Conservation (phyloP, 2,113 vertebrate genomes). For the Porphyrio hochstetteri region DNA sequence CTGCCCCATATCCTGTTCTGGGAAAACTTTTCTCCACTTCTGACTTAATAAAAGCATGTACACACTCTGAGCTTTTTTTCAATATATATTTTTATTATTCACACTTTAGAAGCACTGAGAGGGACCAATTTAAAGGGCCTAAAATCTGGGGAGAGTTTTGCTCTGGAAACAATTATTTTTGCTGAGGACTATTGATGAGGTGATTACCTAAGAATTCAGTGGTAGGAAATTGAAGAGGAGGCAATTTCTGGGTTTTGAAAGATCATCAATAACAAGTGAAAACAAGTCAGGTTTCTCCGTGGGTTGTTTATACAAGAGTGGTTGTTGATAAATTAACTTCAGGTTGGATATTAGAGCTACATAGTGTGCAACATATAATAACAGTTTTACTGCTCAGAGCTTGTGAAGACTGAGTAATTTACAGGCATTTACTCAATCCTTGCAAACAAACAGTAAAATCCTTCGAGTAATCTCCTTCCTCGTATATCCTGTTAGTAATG, state of each 20-base stretch:
- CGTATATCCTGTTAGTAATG: background rate
- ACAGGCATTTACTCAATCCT: background rate
- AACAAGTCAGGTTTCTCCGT: background rate
- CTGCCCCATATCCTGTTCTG: slow-evolving; percentile 3
- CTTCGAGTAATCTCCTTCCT: background rate
- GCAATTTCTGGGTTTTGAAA: slow-evolving; percentile 11
- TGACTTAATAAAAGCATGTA: background rate
- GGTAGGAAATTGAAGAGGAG: slow-evolving; percentile 12
- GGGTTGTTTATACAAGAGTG: background rate
- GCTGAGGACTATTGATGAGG: background rate
- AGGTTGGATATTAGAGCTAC: background rate
- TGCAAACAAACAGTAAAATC: background rate
- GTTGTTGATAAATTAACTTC: slow-evolving; percentile 29
- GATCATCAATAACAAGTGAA: slow-evolving; percentile 16
- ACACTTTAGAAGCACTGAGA: background rate
- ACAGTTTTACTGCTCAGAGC: background rate
- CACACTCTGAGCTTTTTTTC: background rate
- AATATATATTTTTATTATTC: background rate
- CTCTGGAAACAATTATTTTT: slow-evolving; percentile 23
- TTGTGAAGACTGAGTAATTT: background rate
- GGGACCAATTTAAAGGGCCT: background rate
- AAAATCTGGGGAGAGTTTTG: background rate
- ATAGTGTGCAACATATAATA: background rate
- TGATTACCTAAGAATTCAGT: slow-evolving; percentile 28
- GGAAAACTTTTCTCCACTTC: background rate